Base-by-base conservation (phyloP, 2,888 invertebrate species). In the Amblyteles armatorius region DNA sequence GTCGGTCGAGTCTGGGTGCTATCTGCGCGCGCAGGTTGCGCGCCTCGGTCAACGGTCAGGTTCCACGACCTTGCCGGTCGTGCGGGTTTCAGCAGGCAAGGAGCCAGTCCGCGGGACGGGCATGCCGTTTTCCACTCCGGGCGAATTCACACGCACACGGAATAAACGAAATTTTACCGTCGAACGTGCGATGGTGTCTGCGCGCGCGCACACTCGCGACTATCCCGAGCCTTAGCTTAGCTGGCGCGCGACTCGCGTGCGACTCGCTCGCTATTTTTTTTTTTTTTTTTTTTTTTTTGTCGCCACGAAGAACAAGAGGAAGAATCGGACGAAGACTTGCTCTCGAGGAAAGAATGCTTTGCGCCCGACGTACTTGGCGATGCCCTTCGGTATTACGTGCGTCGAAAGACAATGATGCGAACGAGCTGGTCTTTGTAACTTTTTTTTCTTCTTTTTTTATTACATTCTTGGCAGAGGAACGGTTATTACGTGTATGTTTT, bases 31-130 rank as follows among this genome's bases (percentile, higher is more conserved):
- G 55, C 78, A 81, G 78, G 79, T 72, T 82, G 78, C 40, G 73
- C 77, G 65, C 82, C 76, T 84, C 86, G 84, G 86, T 84, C 84
- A 84, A 86, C 82, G 86, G 89, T 89, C 90, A 91, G 91, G 90
- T 92, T 91, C 90, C 87, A 90, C 91, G 92, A 92, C 92, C 92
- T 92, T 92, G 92, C 90, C 87, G 90, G 91, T 88, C 89, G 88
- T 90, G 90, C 92, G 91, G 90, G 92, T 92, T 92, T 90, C 88
- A 89, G 90, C 92, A 88, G 85, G 90, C 50, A 16, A 44, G 80
- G 85, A 79, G 85, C 88, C 67, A 50, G 80, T 73, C 65, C 67
- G 68, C 52, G 71, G 26, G 73, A 57, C 85, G 79, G 88, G 86
- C 87, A 85, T 84, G 71, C 85, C 85, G 77, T 78, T 82, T 81